Evolutionary conservation across 2,113 vertebrate genomes (phyloP), one percentile per base, ranked within the genome.

Genomic region (Triplophysa rosa): DNA sequence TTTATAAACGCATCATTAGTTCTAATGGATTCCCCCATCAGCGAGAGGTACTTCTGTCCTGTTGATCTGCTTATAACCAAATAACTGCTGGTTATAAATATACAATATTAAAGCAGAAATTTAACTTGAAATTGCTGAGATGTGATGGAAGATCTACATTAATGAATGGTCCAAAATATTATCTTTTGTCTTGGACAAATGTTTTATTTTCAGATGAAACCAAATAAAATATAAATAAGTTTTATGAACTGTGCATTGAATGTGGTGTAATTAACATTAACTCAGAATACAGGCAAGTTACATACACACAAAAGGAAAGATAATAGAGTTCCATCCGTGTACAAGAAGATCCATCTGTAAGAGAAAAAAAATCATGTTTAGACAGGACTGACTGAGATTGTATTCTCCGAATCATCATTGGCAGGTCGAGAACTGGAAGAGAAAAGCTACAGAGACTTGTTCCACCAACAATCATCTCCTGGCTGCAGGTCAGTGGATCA

Each of bases 11-110:
- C 64, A 89, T 99, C 62, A 95, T 97, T 87, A 88, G 83, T 65
- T 93, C 92, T 79, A 97, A 96, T 24, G 96, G 97, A 83, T 97
- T 98, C 86, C 96, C 95, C 64, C 95, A 90, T 83, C 87, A 90
- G 82, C 92, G 90, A 94, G 94, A 99, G 94, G 96, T 96, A 83
- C 23, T 16, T 66, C n/a, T 33, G 61, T 54, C 13, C 21, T 63
- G 29, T 13, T 72, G 1, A 40, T 61, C 2, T 62, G 17, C 37
- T 2, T 13, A 54, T 65, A n/a, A 37, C 40, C 19, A 16, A 66
- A 19, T 29, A 13, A 61, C 10, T 13, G 1, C 8, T 8, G 10
- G 13, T 23, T 54, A 65, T 24, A 37, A 54, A 45, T 3, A 37
- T 37, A 7, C 42, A 45, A 45, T 45, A 45, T 45, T 45, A 11